Percentiles rank a stretch among this genome's conserved stretches.
phyloP scores from a whole-genome alignment of 2,888 invertebrate species.

The Blera fallax region DNA sequence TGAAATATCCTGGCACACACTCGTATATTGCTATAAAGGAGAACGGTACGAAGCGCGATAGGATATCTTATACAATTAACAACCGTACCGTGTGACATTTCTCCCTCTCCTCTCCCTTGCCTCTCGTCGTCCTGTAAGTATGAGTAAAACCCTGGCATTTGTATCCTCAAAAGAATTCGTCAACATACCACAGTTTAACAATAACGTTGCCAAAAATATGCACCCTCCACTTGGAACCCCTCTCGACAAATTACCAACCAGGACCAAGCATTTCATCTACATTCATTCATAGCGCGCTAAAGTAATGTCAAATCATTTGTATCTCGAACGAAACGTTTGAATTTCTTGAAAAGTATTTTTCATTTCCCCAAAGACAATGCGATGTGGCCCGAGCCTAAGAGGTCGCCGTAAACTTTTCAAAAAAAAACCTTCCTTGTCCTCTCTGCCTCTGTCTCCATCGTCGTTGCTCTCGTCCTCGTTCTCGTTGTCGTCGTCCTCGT shows the following conservation, averaged over 20 bases:
- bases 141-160: not conserved
- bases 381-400: not conserved
- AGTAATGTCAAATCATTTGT: conserved; percentile 24
- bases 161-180: not conserved
- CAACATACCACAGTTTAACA: not conserved
- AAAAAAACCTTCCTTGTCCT: no score
- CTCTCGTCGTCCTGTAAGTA: no score
- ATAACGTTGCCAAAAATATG: not conserved
- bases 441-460: no score
- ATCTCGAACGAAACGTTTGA: not conserved
- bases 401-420: not conserved
- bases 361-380: not conserved
- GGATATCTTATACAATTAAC: not conserved
- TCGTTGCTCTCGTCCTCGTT: not conserved
- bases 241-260: not conserved
- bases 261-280: not conserved
- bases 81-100: not conserved
- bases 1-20: no score
- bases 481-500: not conserved
- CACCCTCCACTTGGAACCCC: no score
- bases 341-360: conserved; percentile 8
- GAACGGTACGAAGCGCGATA: no score
- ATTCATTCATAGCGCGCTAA: not conserved
- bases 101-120: not conserved
- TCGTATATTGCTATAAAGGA: no score